Conservation (phyloP, 2,113 vertebrate species). For the Mesoclemmys tuberculata region DNA sequence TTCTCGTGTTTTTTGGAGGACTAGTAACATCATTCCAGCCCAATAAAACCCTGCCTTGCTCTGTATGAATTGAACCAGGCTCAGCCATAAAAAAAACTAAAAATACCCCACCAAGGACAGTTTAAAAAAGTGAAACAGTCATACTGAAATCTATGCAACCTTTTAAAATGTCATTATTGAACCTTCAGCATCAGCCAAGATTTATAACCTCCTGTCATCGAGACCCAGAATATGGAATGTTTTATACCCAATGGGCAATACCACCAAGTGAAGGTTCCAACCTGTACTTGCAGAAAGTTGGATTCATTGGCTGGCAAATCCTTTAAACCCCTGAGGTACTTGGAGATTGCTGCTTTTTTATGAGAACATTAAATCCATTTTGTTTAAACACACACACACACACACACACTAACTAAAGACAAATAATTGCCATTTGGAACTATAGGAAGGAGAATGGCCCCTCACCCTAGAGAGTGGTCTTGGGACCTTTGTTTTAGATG, state of each 20-base stretch:
- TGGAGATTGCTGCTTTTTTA: neutral
- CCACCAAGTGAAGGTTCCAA: constrained; percentile 35
- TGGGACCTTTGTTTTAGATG: neutral
- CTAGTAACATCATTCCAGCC: constrained; percentile 21
- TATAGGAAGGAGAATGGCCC: too few relatives aligned
- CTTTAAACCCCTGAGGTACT: neutral
- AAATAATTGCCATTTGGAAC: neutral
- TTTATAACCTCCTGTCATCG: constrained; percentile 59
- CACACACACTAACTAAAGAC: neutral
- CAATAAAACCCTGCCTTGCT: neutral
- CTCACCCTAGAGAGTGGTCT: neutral
- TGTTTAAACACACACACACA: neutral
- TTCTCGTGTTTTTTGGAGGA: neutral
- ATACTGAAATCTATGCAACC: constrained; percentile 61
- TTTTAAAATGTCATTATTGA: constrained; percentile 63
- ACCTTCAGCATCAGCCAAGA: constrained; percentile 51
- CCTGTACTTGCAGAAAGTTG: constrained; percentile 42
- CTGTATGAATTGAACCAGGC: constrained; percentile 52
- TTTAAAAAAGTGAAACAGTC: constrained; percentile 54
- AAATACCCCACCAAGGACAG: neutral
- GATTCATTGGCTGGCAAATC: constrained; percentile 9
- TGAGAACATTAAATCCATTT: neutral
- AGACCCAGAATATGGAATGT: constrained; percentile 46
- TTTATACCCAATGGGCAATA: constrained; percentile 50
- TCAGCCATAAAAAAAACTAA: neutral